Evolutionary conservation across 2,113 vertebrate genomes (phyloP), one percentile per base, ranked within the genome.

Genomic region (Salvator merianae): DNA sequence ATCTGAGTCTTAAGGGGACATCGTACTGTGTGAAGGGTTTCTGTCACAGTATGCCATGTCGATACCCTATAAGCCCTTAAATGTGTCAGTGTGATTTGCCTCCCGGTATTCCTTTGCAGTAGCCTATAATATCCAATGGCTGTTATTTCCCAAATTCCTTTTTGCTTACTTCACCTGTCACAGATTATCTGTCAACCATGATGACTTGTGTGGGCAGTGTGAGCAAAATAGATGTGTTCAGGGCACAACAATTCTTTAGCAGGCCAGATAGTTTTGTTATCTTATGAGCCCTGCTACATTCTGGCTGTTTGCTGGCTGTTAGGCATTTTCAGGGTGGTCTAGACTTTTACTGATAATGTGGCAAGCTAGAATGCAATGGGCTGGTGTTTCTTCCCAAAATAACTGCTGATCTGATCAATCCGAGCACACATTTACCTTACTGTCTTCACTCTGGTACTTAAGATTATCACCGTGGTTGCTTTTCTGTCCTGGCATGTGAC

Each of bases 251-350:
- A 10, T 84, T 78, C 87, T 81, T 80, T 76, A 80, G 81, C 72
- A 86, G 81, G 89, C 81, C 94, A 94, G 93, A 93, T 93, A 93
- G 90, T 85, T 83, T 24, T 40, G 20, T 28, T 1, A 4, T 88
- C 92, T 82, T 87, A 4, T 4, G 84, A 84, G 87, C 43, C 88
- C 78, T n/a, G 83, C 87, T 40, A 0, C 38, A n/a, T 28, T 50
- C 70, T 85, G 78, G 68, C 38, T 86, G 75, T 88, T 86, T 90
- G 91, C 84, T 90, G 30, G 84, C 65, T 40, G 65, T 62, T 81
- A 86, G 0, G 0, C 82, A 79, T 72, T 88, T 79, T 53, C 80
- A 86, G 81, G 86, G 87, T 91, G 89, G 86, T 88, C 88, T 74
- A 83, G 36, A 87, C 86, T 4, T 7, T 13, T 75, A 85, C 65